These are phyloP conservation scores for Agrypnus murinus DNA, from an alignment of 2,888 invertebrate species.

Conservation along the genomic window DNA sequence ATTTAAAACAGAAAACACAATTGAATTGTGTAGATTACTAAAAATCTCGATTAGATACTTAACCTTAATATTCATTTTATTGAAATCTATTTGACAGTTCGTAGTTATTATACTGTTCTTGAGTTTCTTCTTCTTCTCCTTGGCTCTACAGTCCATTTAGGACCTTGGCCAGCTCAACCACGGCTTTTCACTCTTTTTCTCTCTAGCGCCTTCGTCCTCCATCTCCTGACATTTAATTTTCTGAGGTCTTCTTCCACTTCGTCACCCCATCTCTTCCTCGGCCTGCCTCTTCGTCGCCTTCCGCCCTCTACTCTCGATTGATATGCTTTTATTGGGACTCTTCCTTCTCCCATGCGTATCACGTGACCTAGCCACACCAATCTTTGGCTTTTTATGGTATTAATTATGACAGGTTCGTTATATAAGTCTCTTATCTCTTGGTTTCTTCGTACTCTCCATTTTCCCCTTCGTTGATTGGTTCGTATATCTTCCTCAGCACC, in stretches of 20 bases:
- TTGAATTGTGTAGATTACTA: too few relatives aligned
- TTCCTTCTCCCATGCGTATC: conserved; percentile 16
- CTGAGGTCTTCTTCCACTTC: conserved; percentile 9
- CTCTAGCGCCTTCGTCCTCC: conserved; percentile 6
- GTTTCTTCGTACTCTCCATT: conserved; percentile 13
- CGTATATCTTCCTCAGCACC: conserved; percentile 1
- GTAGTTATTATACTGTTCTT: too few relatives aligned
- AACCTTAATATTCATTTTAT: too few relatives aligned
- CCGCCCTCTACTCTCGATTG: conserved; percentile 12
- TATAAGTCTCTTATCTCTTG: conserved; percentile 14
- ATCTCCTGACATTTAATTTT: conserved; percentile 9
- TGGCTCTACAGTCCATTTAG: conserved; percentile 11
- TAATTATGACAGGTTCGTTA: conserved; percentile 8
- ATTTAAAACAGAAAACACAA: too few relatives aligned
- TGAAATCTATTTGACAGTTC: too few relatives aligned
- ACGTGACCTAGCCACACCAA: conserved; percentile 5
- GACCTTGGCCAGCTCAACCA: too few relatives aligned
- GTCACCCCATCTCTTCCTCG: conserved; percentile 11
- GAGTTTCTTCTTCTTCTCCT: conserved; percentile 2
- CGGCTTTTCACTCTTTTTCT: conserved; percentile 5
- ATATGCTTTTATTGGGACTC: conserved; percentile 10
- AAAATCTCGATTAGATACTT: too few relatives aligned
- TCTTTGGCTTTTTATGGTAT: too few relatives aligned
- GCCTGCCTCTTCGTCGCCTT: conserved; percentile 9
- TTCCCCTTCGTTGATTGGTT: conserved; percentile 14